Percentiles rank a stretch among this genome's conserved stretches.
Conservation (phyloP, 2,797 vertebrate genomes). For the Amblyopsis hoosieri region DNA sequence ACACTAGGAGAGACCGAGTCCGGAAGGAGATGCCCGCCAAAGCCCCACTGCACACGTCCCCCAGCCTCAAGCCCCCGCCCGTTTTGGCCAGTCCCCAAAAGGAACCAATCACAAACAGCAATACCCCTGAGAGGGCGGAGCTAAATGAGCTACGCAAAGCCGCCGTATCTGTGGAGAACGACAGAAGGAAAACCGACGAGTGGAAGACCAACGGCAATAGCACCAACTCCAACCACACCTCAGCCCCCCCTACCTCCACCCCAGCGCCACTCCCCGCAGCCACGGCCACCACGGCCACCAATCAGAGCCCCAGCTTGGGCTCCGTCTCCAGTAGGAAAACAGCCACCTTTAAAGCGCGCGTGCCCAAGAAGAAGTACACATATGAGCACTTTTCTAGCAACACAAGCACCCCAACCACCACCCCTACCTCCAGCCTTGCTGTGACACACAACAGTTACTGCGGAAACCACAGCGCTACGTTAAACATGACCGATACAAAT, state of each 20-base stretch:
- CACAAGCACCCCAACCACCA: constrained; percentile 48
- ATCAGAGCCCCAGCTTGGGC: constrained; percentile 64
- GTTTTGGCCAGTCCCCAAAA: constrained; percentile 48
- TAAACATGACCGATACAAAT: constrained; percentile 46
- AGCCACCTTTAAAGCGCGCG: constrained; percentile 89
- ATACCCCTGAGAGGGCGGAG: constrained; percentile 54
- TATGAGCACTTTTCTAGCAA: constrained; percentile 80
- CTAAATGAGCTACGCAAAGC: constrained; percentile 60
- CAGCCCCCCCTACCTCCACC: constrained; percentile 60
- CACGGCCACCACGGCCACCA: constrained; percentile 44
- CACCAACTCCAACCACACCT: constrained; percentile 40
- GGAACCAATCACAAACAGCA: constrained; percentile 62
- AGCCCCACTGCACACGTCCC: constrained; percentile 60
- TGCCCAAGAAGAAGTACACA: constrained; percentile 85
- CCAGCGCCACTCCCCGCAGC: constrained; percentile 43
- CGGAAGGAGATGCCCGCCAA: constrained; percentile 65
- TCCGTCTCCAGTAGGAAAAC: constrained; percentile 87
- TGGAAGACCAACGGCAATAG: constrained; percentile 58
- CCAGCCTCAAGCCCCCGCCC: constrained; percentile 35
- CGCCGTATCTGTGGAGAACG: constrained; percentile 49
- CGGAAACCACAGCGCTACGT: constrained; percentile 47
- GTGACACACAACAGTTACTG: constrained; percentile 59
- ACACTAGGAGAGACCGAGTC: constrained; percentile 68
- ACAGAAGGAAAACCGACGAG: constrained; percentile 56
- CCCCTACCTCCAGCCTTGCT: constrained; percentile 66